Base-by-base conservation (phyloP, 2,797 vertebrate genomes). In the Selene dorsalis region DNA sequence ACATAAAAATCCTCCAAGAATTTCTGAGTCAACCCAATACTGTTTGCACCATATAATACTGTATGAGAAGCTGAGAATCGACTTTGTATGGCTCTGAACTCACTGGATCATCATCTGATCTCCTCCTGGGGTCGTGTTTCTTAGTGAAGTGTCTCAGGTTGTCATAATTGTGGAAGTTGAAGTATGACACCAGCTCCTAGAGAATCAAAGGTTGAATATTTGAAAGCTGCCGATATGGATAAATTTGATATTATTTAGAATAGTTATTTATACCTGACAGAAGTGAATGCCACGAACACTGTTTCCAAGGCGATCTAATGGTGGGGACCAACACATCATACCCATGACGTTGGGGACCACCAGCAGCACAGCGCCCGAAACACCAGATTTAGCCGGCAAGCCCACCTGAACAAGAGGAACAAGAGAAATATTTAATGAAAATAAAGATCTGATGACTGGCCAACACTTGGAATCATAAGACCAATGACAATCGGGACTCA, bases 111-210 rank as follows among this genome's bases (percentile, higher is more conserved):
- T 96, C 96, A 45, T 95, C 93, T 14, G 93, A 92, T 75, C 90
- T 93, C 78, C 95, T 94, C 50, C 96, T 94, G 26, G 97, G 96
- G 81, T 98, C 97, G 45, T 96, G 90, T 79, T 97, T 98, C 89
- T 94, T 96, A 0, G 94, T 89, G 84, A 97, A 97, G 88, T 97
- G 96, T 83, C 95, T 94, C 89, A 98, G 84, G 91, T 98, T 96
- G 93, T 98, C 97, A 8, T 97, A 98, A 84, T 97, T 97, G 92
- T 98, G 97, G 89, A 98, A 98, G 88, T 97, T 97, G 87, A 97
- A 97, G 58, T 95, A 77, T 28, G 96, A 97, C 58, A 98, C 96
- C 79, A 98, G 75, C 8, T 96, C 96, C 97, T 98, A 60, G n/a
- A 14, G 26, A 78, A 79, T 39, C 26, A 62, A 60, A 58, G 8